These are phyloP conservation scores for Piscicola geometra DNA, from an alignment of 2,888 invertebrate species.

Conservation along the genomic window DNA sequence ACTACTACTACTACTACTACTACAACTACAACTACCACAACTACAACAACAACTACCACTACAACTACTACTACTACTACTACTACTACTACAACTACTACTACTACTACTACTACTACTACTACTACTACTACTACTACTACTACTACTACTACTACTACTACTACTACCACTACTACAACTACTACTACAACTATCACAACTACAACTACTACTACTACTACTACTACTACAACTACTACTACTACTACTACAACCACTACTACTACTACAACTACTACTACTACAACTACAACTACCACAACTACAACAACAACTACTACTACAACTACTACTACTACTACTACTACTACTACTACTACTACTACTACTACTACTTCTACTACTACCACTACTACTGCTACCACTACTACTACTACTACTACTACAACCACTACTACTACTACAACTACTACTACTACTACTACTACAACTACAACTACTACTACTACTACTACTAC, in stretches of 20 bases:
- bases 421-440: not conserved
- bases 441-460: not conserved
- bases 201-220: not conserved
- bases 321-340: not conserved
- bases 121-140: conserved; percentile 7
- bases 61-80: not conserved
- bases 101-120: not conserved
- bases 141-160: not conserved
- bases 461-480: not conserved
- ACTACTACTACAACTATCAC: not conserved
- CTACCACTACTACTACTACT: conserved; percentile 1
- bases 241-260: not conserved
- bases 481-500: conserved; percentile 3
- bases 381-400: not conserved
- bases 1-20: not conserved
- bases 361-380: not conserved
- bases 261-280: not conserved
- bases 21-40: not conserved
- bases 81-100: not conserved
- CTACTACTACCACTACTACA: conserved; percentile 4
- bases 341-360: conserved; percentile 3
- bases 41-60: not conserved
- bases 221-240: conserved; percentile 15
- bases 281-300: not conserved
- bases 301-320: not conserved